Base-by-base conservation (phyloP, 2,797 vertebrate species). In the Vespertilio murinus region DNA sequence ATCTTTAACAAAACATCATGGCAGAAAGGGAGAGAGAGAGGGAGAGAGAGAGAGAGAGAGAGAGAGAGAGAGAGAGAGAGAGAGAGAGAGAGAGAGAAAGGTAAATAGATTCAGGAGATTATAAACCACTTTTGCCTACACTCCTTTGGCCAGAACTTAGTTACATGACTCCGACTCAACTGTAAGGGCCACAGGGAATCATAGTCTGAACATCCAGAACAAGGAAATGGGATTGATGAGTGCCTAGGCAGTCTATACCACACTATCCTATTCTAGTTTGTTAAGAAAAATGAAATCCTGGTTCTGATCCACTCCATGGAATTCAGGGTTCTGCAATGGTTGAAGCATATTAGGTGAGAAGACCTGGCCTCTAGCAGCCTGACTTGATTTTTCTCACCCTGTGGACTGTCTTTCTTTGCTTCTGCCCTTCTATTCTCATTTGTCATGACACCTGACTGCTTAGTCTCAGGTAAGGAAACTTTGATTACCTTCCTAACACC, bases 231-330 rank as follows among this genome's bases (percentile, higher is more conserved):
- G 56, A 35, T 18, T 10, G 4, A 54, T 10, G n/a, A 38, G 49
- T 30, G 40, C 17, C 25, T 35, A 81, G 35, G n/a, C 20, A 22
- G 5, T 74, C 40, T 85, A 20, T 30, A 22, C 7, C 28, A 88
- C 30, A 70, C 30, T 81, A 47, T n/a, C 67, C 33, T 90, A 18
- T 13, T 87, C 84, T 79, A 40, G 28, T 78, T 91, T 64, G 30
- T 79, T 61, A 54, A 84, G 71, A 33, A 92, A 85, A 79, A 59
- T 52, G 85, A 73, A 77, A 90, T 54, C 20, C 30, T 74, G 35
- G n/a, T 28, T 80, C 22, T 70, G n/a, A 42, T 40, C 47, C 35
- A 18, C 70, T 49, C 40, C 0, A 4, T 33, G 38, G 14, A 61
- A 82, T 61, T 70, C 64, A 79, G 64, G 65, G n/a, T 16, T 65